Evolutionary conservation across 2,113 vertebrate species (phyloP).

Genomic region (Callithrix jacchus): DNA sequence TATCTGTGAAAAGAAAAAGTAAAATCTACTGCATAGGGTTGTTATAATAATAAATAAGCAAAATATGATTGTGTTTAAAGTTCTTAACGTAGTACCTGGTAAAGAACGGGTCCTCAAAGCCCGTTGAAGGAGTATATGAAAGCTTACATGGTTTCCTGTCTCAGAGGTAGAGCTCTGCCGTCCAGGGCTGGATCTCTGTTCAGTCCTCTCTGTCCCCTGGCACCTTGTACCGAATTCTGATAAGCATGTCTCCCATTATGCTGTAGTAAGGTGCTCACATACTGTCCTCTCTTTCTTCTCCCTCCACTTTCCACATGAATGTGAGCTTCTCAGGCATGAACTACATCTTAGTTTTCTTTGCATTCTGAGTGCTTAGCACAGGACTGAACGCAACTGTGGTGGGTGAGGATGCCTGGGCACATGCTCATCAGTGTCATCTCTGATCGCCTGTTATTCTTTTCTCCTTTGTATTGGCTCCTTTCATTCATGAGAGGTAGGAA

Average conservation of each 20-base stretch:
- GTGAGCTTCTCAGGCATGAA: background rate
- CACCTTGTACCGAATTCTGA: background rate
- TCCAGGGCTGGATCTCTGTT: background rate
- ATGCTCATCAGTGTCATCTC: background rate
- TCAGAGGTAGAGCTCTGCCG: background rate
- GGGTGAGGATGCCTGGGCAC: background rate
- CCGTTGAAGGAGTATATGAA: background rate
- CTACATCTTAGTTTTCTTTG: background rate
- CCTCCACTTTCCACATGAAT: background rate
- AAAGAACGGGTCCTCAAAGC: background rate
- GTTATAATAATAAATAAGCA: background rate
- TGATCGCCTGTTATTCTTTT: background rate
- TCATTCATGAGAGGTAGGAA: background rate
- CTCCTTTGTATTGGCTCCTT: background rate
- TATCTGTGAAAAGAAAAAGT: background rate
- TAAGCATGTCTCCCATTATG: background rate
- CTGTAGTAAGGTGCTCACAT: accelerated
- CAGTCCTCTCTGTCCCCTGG: too few species aligned
- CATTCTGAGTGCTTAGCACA: background rate
- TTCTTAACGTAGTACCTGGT: background rate
- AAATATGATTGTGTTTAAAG: background rate
- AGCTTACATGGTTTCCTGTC: background rate
- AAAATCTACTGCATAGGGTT: background rate
- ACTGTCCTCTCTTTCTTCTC: too few species aligned
- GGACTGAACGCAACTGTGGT: background rate